Evolutionary conservation across 1,140 invertebrate genomes (phyloP).

Genomic region (Rhopalosiphum padi): DNA sequence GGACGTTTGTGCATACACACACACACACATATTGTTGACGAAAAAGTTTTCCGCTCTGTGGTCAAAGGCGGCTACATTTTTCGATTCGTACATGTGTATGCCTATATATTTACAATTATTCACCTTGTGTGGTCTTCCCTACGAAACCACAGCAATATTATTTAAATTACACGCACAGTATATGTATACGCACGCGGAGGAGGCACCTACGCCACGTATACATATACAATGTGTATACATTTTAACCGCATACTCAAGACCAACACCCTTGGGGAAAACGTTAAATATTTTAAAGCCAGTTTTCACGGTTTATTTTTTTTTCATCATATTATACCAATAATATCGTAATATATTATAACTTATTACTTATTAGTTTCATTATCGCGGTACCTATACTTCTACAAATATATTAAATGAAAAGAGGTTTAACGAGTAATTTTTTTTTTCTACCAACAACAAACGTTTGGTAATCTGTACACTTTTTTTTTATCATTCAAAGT

Average conservation of each 20-base stretch:
- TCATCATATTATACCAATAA: background rate
- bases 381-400: background rate
- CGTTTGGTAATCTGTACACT: background rate
- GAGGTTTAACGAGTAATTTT: background rate
- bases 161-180: background rate
- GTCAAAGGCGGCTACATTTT: background rate
- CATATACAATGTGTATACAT: background rate
- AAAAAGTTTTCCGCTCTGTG: background rate
- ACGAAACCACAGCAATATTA: slow-evolving; percentile 18
- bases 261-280: slow-evolving; percentile 14
- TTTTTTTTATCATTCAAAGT: background rate
- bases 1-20: too few relatives aligned
- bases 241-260: background rate
- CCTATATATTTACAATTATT: background rate
- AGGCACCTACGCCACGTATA: background rate
- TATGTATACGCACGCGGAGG: background rate
- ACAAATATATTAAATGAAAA: background rate
- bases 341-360: background rate
- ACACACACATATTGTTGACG: background rate
- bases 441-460: background rate
- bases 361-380: background rate
- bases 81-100: background rate
- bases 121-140: slow-evolving; percentile 38
- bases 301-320: slow-evolving; percentile 1
- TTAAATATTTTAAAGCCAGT: slow-evolving; percentile 9